Evolutionary conservation across 2,888 invertebrate species (phyloP), one percentile per base, ranked within the genome.

Genomic region (Limenitis camilla): DNA sequence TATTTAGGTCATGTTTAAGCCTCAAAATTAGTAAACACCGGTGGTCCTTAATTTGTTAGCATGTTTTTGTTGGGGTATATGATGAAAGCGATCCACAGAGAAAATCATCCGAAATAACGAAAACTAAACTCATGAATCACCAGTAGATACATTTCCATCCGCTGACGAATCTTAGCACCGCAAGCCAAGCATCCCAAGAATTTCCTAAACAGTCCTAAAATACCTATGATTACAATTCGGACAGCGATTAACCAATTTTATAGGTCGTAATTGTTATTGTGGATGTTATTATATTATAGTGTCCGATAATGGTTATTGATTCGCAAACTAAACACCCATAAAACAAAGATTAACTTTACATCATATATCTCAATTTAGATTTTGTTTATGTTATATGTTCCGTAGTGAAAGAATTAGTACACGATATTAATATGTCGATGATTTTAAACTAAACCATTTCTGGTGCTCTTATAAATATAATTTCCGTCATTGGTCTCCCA

Each of bases 121-220:
- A 41, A 45, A 39, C 11, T 32, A 27, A 32, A 35, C 28, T 11
- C 32, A 40, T 38, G 32, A 11, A 28, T 32, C 36, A 35, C 30
- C 19, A 8, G 33, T 43, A 40, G n/a, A 42, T 44, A 40, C 11
- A 46, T 44, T 46, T 40, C 39, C 31, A 39, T 39, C 41, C 31
- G 19, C 32, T 46, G 47, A 47, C 40, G 10, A 50, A 50, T 33
- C 38, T 42, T 46, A 27, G 36, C 29, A 31, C 38, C 29, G 33
- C 30, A 29, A 30, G 42, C 51, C 51, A 55, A 51, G 32, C 5
- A 51, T 55, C 27, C 33, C 32, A 33, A 43, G 48, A 53, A 53
- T 43, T 43, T 48, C 40, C 36, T 36, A 52, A 55, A 55, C 53
- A 56, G 38, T 49, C 44, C 49, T 59, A 53, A 47, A 58, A 60